Evolutionary conservation across 2,888 invertebrate genomes (phyloP).

Genomic region (Polydrusus tereticollis): DNA sequence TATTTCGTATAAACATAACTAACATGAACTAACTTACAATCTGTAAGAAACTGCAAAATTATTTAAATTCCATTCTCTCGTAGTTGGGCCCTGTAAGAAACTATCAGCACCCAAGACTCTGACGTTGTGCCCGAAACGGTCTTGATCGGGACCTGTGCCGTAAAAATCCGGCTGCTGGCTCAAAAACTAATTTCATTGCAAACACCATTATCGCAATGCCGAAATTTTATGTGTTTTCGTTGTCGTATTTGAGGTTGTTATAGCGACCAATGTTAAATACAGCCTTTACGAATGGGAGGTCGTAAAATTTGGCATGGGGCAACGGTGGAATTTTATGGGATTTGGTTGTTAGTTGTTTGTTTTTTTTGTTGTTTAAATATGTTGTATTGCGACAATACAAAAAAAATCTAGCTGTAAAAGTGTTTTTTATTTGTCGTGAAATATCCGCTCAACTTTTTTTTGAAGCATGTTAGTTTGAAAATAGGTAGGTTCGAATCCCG

Average conservation of each 20-base stretch:
- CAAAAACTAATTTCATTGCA: slow-evolving; percentile 36
- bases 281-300: slow-evolving; percentile 10
- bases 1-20: no score
- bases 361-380: background rate
- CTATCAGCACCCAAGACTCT: background rate
- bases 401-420: background rate
- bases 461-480: no score
- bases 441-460: no score
- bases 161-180: slow-evolving; percentile 25
- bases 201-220: slow-evolving; percentile 40
- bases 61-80: no score
- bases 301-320: slow-evolving; percentile 26
- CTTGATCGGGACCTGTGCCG: slow-evolving; percentile 28
- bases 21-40: no score
- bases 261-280: slow-evolving; percentile 29
- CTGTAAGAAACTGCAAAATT: no score
- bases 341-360: slow-evolving; percentile 19
- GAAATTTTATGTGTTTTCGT: slow-evolving; percentile 38
- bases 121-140: slow-evolving; percentile 18
- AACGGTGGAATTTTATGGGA: slow-evolving; percentile 23
- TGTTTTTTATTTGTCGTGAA: background rate
- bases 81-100: background rate
- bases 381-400: slow-evolving; percentile 3
- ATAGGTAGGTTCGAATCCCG: no score
- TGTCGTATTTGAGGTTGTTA: slow-evolving; percentile 33